Evolutionary conservation across 2,888 invertebrate genomes (phyloP), one percentile per base, ranked within the genome.

Genomic region (Megalurothrips usitatus): DNA sequence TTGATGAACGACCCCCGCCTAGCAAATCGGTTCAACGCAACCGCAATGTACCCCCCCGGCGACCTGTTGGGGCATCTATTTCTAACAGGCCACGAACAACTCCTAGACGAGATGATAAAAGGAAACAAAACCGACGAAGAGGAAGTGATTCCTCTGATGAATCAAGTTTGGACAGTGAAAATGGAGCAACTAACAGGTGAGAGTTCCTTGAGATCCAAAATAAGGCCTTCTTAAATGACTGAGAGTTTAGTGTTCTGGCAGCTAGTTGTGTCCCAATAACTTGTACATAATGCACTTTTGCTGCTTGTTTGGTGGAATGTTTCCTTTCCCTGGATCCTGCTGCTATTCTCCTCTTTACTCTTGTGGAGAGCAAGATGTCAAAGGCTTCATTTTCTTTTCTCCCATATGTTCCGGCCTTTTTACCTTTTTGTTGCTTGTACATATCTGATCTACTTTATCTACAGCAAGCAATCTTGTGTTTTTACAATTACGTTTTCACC

Each of bases 161-260:
- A 49, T 85, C 85, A 8, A 86, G 85, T 82, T 85, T 84, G 82
- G 85, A 85, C 79, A 91, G 91, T 86, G 91, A 90, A 83, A 90
- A 89, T 86, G 89, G 89, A 84, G 88, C 89, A 86, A 89, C 81
- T 78, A 84, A 83, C 83, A 85, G 85, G 85, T 85, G 28, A 28
- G 58, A 58, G 14, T 58, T 19, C 34, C 34, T 43, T 43, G 6
- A 43, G 2, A 43, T 43, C 3, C n/a, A n/a, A n/a, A n/a, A n/a
- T 43, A 4, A 43, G 6, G 34, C 6, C 34, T 43, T 6, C 34
- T 43, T 43, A 43, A 43, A 4, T 43, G 34, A 43, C 34, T 43
- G 34, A 43, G 6, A 43, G 34, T 6, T 2, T 43, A 43, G 3
- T 43, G 34, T 43, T 43, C 34, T 43, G 34, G 34, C 34, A 43